Percentiles rank a stretch among this genome's conserved stretches.
Conservation (phyloP, 2,888 invertebrate species). For the Xestia ashworthii region DNA sequence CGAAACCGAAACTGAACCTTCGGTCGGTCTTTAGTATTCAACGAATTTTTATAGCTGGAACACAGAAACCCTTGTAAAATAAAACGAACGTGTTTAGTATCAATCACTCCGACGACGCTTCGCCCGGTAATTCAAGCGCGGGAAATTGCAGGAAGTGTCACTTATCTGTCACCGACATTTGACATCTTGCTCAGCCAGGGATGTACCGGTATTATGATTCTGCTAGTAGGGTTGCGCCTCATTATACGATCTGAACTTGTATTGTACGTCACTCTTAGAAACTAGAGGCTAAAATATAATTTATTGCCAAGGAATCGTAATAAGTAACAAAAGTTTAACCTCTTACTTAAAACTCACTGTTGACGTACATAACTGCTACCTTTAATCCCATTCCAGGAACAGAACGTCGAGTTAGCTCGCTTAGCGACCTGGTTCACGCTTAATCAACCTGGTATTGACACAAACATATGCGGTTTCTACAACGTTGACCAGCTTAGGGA, state of each 20-base stretch:
- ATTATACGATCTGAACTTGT: background rate
- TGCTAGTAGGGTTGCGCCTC: background rate
- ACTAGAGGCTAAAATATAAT: background rate
- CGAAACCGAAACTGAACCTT: no score
- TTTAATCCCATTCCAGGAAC: constrained; percentile 78
- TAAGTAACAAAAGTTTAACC: background rate
- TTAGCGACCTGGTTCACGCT: constrained; percentile 93
- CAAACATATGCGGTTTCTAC: constrained; percentile 95
- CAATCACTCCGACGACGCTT: background rate
- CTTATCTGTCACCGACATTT: background rate
- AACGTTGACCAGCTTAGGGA: constrained; percentile 91
- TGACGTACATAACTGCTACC: background rate
- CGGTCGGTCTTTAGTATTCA: no score
- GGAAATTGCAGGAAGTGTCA: background rate
- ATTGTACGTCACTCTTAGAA: background rate
- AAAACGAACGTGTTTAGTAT: no score
- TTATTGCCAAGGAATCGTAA: background rate
- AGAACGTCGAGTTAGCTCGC: constrained; percentile 92
- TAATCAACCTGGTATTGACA: constrained; percentile 91
- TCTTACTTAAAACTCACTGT: background rate
- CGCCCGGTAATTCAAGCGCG: background rate
- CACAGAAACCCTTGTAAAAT: background rate
- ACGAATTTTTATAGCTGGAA: no score
- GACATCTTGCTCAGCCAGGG: background rate
- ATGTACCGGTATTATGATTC: background rate